Evolutionary conservation across 2,113 vertebrate genomes (phyloP), one percentile per base, ranked within the genome.

Genomic region (Hyla sarda): DNA sequence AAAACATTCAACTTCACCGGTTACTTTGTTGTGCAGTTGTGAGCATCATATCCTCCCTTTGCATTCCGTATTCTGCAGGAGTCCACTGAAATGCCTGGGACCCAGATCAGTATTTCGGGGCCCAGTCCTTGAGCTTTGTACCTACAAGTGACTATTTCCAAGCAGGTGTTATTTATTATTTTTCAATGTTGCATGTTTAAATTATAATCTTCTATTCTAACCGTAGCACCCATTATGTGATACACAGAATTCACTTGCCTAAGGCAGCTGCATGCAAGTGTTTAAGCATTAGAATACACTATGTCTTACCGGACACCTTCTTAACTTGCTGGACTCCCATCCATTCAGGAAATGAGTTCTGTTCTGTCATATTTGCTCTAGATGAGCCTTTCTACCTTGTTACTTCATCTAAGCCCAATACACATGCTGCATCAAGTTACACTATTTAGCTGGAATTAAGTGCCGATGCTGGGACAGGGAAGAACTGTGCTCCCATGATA

Each of bases 101-200:
- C 74, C 25, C 21, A 34, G 14, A 54, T 52, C 17, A 77, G 74
- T 77, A 21, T 52, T 77, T 77, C 48, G 54, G 21, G 45, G 21
- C 25, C 47, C 6, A 25, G 72, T 50, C 73, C 25, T 73, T 76
- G 17, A 52, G 74, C 50, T 77, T 77, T 52, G 52, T 34, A 32
- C 28, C 48, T 76, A 50, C 11, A n/a, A 0, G n/a, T 50, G 6
- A 77, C 19, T 52, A 14, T 77, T 77, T 54, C 16, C 8, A n/a
- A n/a, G n/a, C n/a, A n/a, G n/a, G n/a, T n/a, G n/a, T n/a, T 77
- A 54, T 76, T 76, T 76, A 76, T 77, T 77, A 54, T 32, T 50
- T 77, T 32, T 25, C 28, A 19, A 5, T 23, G 3, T 54, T 77
- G 74, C 74, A 52, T 77, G 74, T 77, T n/a, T 77, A 25, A 50